These are phyloP conservation scores for Brachionus sp. DNA, from an alignment of 1,140 invertebrate genomes.

Conservation along the genomic window DNA sequence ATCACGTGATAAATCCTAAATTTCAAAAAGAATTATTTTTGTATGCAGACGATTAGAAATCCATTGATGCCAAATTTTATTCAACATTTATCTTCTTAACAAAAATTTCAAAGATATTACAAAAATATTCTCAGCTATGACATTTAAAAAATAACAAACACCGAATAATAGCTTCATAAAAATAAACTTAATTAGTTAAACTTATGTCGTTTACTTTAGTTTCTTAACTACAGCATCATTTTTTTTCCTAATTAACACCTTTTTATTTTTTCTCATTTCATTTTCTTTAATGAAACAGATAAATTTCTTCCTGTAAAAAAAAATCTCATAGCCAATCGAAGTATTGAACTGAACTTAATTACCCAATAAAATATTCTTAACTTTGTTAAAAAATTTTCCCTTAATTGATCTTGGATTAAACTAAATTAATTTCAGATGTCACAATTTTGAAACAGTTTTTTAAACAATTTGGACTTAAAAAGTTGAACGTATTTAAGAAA, in stretches of 20 bases:
- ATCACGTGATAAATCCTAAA: slow-evolving; percentile 37
- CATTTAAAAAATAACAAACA: neutral
- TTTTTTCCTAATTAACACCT: slow-evolving; percentile 43
- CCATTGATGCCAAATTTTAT: neutral
- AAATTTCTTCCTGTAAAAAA: neutral
- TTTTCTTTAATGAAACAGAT: neutral
- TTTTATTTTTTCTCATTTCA: neutral
- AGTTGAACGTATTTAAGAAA: neutral
- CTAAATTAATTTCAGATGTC: slow-evolving; percentile 20
- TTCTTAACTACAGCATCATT: slow-evolving; percentile 27
- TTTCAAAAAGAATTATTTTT: slow-evolving; percentile 32
- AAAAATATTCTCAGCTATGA: slow-evolving; percentile 31
- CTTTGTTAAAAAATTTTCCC: slow-evolving; percentile 1
- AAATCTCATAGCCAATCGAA: neutral
- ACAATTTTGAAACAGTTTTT: slow-evolving; percentile 21
- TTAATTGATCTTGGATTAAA: slow-evolving; percentile 43
- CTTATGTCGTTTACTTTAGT: neutral
- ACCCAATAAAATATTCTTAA: slow-evolving; percentile 15
- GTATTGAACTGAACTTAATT: neutral
- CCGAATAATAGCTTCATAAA: slow-evolving; percentile 1
- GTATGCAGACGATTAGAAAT: neutral
- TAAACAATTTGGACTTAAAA: neutral
- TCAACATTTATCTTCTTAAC: slow-evolving; percentile 3
- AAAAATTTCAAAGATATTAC: neutral
- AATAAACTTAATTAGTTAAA: slow-evolving; percentile 39